Conservation (phyloP, 2,113 vertebrate genomes). For the Prietella phreatophila region DNA sequence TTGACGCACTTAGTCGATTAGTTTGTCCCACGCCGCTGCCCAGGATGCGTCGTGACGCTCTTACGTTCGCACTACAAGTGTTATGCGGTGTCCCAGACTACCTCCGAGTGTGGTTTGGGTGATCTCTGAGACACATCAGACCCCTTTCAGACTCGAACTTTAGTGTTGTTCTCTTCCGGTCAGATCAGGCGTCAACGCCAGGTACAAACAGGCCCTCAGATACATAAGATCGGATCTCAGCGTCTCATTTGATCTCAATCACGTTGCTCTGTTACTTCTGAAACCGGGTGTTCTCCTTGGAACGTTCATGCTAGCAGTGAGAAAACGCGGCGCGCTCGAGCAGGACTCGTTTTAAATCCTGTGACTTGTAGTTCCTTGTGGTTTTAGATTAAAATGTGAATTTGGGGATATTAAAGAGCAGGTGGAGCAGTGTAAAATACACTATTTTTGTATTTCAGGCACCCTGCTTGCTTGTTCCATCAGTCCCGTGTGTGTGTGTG, state of each 20-base stretch:
- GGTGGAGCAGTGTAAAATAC: constrained; percentile 50
- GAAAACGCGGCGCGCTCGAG: constrained; percentile 40
- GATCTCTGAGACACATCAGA: not conserved
- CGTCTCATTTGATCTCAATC: constrained; percentile 39
- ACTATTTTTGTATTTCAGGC: constrained; percentile 44
- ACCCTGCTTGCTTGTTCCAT: constrained; percentile 39
- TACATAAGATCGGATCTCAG: not conserved
- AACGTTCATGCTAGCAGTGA: constrained; percentile 9
- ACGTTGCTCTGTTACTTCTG: not conserved
- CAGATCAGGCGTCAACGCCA: not conserved
- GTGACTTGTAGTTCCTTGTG: constrained; percentile 44
- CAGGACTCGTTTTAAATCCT: constrained; percentile 57
- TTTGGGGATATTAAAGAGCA: constrained; percentile 53
- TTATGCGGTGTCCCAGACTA: not conserved
- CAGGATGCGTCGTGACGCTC: not conserved
- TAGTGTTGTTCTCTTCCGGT: not conserved
- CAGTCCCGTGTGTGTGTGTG: constrained; percentile 23
- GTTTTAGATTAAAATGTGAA: constrained; percentile 56
- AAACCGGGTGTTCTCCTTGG: constrained; percentile 12
- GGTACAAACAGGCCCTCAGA: not conserved
- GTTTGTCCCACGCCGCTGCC: not conserved
- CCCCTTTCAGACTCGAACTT: not conserved
- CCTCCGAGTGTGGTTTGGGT: not conserved
- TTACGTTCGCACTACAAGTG: not conserved
- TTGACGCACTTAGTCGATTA: not conserved